Percentiles rank a stretch among this genome's conserved stretches.
Evolutionary conservation across 2,888 invertebrate genomes (phyloP).

Genomic region (Caenorhabditis becei): DNA sequence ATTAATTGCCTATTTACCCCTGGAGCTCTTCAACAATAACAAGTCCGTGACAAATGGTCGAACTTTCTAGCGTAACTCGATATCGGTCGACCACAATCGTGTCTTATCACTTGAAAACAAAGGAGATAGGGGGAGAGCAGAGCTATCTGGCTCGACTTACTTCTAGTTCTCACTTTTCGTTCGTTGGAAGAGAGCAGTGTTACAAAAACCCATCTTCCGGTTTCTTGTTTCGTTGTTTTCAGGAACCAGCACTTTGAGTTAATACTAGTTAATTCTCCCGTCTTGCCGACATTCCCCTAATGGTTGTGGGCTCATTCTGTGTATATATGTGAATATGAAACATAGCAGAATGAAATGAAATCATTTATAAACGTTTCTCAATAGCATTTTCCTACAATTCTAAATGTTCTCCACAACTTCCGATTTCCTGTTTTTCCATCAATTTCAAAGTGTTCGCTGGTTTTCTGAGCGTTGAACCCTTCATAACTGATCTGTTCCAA

Average conservation of each 20-base stretch:
- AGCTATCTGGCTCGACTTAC: neutral
- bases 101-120: slow-evolving; percentile 57
- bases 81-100: slow-evolving; percentile 47
- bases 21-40: no score
- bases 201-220: neutral
- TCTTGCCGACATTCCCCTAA: neutral
- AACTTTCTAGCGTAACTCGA: slow-evolving; percentile 53
- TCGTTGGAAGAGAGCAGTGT: neutral
- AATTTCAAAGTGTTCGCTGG: no score
- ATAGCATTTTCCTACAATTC: no score
- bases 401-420: no score
- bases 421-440: no score
- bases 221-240: slow-evolving; percentile 9
- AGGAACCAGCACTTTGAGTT: neutral
- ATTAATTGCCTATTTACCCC: no score
- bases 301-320: no score
- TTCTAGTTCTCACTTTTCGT: slow-evolving; percentile 6
- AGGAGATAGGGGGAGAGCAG: neutral
- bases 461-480: no score
- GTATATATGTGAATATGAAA: no score
- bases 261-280: neutral
- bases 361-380: no score
- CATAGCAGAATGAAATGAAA: no score
- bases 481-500: no score
- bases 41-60: slow-evolving; percentile 35